phyloP scores from a whole-genome alignment of 2,113 vertebrate species.

The Microtus montanus region DNA sequence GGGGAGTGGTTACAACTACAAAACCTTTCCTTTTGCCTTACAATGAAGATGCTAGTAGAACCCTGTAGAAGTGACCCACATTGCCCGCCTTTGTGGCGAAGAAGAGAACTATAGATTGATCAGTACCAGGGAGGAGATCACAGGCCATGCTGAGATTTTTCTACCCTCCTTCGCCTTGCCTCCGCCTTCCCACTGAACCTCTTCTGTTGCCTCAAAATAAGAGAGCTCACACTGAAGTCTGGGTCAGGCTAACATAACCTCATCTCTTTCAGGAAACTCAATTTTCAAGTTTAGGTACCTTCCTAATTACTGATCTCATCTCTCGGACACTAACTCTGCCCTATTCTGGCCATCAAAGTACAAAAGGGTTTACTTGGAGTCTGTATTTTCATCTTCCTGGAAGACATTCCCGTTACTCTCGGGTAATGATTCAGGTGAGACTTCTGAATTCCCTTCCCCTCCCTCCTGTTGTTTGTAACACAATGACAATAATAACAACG shows the following conservation, averaged over 20 bases:
- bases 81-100: neutral
- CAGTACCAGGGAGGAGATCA: neutral
- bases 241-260: constrained; percentile 16
- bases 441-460: constrained; percentile 16
- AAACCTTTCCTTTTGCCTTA: neutral
- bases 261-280: constrained; percentile 7
- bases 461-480: constrained; percentile 49
- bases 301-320: constrained; percentile 40
- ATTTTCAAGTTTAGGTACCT: neutral
- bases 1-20: neutral
- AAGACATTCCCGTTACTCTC: constrained; percentile 29
- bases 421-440: neutral
- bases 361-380: neutral
- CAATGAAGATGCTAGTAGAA: neutral
- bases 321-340: neutral
- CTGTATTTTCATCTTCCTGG: constrained; percentile 44
- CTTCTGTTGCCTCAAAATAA: constrained; percentile 5
- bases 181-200: neutral
- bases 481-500: constrained; percentile 57
- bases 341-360: neutral
- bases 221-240: neutral
- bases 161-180: neutral
- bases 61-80: neutral
- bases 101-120: neutral
- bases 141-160: neutral